Base-by-base conservation (phyloP, 2,888 invertebrate genomes). In the Eledona agricola region DNA sequence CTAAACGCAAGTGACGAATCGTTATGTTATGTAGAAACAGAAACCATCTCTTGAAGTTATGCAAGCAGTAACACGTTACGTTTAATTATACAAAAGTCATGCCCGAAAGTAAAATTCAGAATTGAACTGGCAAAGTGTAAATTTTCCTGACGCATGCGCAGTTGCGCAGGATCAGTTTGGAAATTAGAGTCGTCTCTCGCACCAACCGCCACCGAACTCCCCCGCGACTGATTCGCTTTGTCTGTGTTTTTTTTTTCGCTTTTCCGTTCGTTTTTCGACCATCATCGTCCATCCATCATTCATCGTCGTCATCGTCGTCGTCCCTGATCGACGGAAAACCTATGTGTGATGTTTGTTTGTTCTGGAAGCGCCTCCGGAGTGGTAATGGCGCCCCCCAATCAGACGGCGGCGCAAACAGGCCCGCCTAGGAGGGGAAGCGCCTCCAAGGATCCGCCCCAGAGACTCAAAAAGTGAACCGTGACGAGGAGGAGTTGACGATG, bases 391-490 rank as follows among this genome's bases (percentile, higher is more conserved):
- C 80, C 83, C 72, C 82, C 85, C 57, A 82, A 82, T 71, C 82
- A 83, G 67, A 78, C 80, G 64, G 79, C 78, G 77, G 58, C 81
- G 67, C 70, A 67, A 59, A 68, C 62, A 55, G 72, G 69, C 63
- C 74, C 83, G 77, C 82, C 83, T 79, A 83, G 83, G 78, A 79
- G 83, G 78, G 82, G 78, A 51, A 75, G 75, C 65, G 74, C 76
- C 63, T 75, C 73, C 64, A 77, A 77, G 59, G 77, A 77, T 51
- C 72, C 75, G 29, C 53, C 53, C n/a, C 19, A 25, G 23, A 64
- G 75, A 53, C 63, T 76, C 60, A 76, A 76, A 65, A 76, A 75
- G 65, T 76, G 67, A 69, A 52, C n/a, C n/a, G n/a, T n/a, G n/a
- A 42, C 10, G 7, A 37, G 28, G 34, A 10, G 29, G 29, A 28